Evolutionary conservation across 2,113 vertebrate genomes (phyloP), one percentile per base, ranked within the genome.

Genomic region (Halcyon malimbica): DNA sequence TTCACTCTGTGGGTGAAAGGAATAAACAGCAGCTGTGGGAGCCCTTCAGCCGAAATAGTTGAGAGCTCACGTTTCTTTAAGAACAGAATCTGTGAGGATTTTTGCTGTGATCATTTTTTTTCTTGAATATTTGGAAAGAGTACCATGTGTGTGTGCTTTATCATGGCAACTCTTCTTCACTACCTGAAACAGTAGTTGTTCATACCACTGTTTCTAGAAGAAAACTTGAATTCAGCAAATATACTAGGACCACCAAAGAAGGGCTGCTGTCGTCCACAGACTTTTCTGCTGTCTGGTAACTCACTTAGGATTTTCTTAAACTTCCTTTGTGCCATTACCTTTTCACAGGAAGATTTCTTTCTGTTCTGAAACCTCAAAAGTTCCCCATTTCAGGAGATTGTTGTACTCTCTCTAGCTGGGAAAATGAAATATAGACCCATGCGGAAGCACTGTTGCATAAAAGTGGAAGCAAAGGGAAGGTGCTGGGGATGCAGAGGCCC

Each of bases 301-400:
- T 90, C 92, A 39, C 60, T 67, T 53, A 41, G 12, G 53, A 53
- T 82, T 96, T 95, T 87, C 71, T 90, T 67, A 56, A 96, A 94
- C 53, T 96, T 96, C 60, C 65, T 94, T 68, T 87, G 63, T 93
- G 60, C 85, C n/a, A 9, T 87, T 96, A 71, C 70, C 57, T 70
- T 44, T 96, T 92, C 91, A 92, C 54, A 78, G 63, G 57, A 68
- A 97, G 77, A 91, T 94, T 87, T 96, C 80, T 73, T 97, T 97
- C 89, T 93, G 60, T 94, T 96, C 91, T 73, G 81, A 95, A 92
- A 68, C 83, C 67, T 87, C 89, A 31, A 35, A 96, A 96, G 76
- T 83, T 94, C 96, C 84, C 82, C 50, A 37, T 96, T 97, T 94
- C 86, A 75, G 76, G 76, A 83, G 84, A 78, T 93, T 83, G 37